phyloP scores from a whole-genome alignment of 2,888 invertebrate species.

The Eretmocerus hayati region DNA sequence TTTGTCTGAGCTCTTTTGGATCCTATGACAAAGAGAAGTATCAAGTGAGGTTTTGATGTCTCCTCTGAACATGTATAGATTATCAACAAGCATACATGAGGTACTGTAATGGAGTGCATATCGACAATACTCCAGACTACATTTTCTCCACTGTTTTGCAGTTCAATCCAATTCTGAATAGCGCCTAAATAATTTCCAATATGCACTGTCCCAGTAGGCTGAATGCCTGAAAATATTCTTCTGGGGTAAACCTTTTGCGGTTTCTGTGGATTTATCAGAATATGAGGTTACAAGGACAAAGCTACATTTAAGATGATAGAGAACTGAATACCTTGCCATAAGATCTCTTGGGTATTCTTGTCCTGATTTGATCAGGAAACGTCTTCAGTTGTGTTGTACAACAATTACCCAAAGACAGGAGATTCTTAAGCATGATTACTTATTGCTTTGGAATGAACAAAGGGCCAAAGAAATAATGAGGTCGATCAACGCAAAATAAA shows the following conservation, averaged over 20 bases:
- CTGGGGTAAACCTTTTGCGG: slow-evolving; percentile 47
- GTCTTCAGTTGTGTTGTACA: slow-evolving; percentile 5
- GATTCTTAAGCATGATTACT: slow-evolving; percentile 13
- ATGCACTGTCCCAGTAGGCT: slow-evolving; percentile 91
- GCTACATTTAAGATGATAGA: too few relatives aligned
- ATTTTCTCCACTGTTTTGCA: slow-evolving; percentile 66
- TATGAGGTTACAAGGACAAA: too few relatives aligned
- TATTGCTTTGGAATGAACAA: neutral
- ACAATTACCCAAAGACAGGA: neutral
- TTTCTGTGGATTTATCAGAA: slow-evolving; percentile 4
- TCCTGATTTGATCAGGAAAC: neutral
- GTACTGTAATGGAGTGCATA: slow-evolving; percentile 83
- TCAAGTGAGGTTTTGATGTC: neutral
- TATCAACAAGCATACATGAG: slow-evolving; percentile 67
- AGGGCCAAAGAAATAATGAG: too few relatives aligned
- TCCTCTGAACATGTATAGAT: too few relatives aligned
- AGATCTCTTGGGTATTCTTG: neutral
- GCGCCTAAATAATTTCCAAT: slow-evolving; percentile 97
- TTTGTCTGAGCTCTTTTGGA: slow-evolving; percentile 54
- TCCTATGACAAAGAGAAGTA: slow-evolving; percentile 48
- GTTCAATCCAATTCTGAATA: slow-evolving; percentile 73
- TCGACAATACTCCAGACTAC: slow-evolving; percentile 83
- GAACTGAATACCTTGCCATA: slow-evolving; percentile 5
- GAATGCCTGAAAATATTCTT: slow-evolving; percentile 85
- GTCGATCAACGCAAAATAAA: too few relatives aligned